Percentiles rank a stretch among this genome's conserved stretches.
These are phyloP conservation scores for Diachasma alloeum DNA, from an alignment of 1,140 invertebrate genomes.

Conservation along the genomic window DNA sequence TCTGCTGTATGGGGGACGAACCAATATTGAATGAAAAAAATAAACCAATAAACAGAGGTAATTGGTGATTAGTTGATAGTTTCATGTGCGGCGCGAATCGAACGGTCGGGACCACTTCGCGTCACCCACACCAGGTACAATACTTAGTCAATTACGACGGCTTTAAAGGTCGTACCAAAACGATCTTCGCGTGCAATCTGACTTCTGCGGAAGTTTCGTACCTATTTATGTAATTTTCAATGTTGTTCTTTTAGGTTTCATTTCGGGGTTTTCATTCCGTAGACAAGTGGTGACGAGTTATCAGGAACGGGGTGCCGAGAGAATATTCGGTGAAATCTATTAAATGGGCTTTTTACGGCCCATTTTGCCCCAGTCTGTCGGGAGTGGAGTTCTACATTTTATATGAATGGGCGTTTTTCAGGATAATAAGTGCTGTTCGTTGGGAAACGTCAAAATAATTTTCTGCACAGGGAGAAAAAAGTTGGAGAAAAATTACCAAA, in stretches of 20 bases:
- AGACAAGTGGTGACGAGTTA: neutral
- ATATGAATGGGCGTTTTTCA: no score
- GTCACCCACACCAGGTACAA: slow-evolving; percentile 55
- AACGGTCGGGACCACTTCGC: slow-evolving; percentile 56
- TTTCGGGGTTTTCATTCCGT: neutral
- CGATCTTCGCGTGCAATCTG: slow-evolving; percentile 29
- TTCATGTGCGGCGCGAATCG: slow-evolving; percentile 6
- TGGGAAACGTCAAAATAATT: no score
- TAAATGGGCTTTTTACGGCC: no score
- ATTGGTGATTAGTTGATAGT: neutral
- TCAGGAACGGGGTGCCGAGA: neutral
- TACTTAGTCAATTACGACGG: slow-evolving; percentile 55
- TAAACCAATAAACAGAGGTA: neutral
- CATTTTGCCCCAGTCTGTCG: no score
- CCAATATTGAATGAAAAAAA: neutral
- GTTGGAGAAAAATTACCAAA: no score
- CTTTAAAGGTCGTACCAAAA: slow-evolving; percentile 38
- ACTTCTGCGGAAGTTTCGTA: slow-evolving; percentile 25
- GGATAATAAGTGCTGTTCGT: no score
- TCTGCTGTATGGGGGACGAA: neutral
- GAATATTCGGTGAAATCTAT: no score
- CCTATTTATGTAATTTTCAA: slow-evolving; percentile 20
- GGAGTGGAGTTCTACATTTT: no score
- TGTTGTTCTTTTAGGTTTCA: neutral
- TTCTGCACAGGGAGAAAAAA: no score